Evolutionary conservation across 2,113 vertebrate species (phyloP).

Genomic region (Pleuronectes platessa): DNA sequence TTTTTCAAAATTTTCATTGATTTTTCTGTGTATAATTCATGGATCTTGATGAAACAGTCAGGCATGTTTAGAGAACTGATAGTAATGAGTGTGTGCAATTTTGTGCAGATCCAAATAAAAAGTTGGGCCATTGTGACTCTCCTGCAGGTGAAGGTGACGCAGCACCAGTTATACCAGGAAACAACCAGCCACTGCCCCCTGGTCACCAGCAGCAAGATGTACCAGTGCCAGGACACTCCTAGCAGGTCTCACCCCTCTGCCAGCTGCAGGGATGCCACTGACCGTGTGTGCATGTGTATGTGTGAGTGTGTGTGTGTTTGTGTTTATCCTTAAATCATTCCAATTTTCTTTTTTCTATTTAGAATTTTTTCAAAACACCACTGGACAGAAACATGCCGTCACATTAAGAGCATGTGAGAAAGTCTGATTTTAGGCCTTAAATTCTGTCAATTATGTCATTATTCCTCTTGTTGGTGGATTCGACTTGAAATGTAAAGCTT

Average conservation of each 20-base stretch:
- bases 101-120: no score
- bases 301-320: background rate
- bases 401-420: background rate
- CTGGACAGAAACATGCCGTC: background rate
- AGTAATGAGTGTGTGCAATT: no score
- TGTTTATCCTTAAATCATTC: background rate
- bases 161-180: slow-evolving; percentile 49
- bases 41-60: no score
- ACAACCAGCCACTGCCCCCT: slow-evolving; percentile 46
- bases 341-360: background rate
- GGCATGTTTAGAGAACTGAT: no score
- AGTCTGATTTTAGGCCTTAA: background rate
- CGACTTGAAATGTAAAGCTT: slow-evolving; percentile 31
- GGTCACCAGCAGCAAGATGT: slow-evolving; percentile 67
- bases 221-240: slow-evolving; percentile 65
- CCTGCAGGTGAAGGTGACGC: slow-evolving; percentile 13
- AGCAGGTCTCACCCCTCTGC: slow-evolving; percentile 28
- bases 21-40: no score
- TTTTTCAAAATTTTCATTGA: no score
- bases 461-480: slow-evolving; percentile 1
- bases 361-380: slow-evolving; percentile 25
- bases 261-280: slow-evolving; percentile 15
- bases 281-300: background rate
- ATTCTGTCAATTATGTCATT: background rate
- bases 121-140: background rate